A percentile compares a stretch with the other conserved stretches of the same genome.
These are phyloP conservation scores for Nyctibius bracteatus DNA, from an alignment of 2,113 vertebrate genomes.

Conservation along the genomic window DNA sequence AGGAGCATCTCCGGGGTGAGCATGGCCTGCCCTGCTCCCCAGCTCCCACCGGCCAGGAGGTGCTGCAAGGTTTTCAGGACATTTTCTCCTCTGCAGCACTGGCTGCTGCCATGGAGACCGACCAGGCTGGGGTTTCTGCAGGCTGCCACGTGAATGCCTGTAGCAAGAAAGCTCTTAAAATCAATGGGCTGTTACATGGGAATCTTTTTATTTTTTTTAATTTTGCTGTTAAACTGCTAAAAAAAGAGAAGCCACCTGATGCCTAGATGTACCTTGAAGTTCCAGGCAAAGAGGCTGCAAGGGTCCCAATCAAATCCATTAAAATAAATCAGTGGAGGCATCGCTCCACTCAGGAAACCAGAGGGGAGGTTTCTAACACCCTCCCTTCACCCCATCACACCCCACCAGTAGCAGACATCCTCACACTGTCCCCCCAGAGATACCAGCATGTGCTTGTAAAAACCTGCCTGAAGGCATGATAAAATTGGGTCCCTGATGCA, in stretches of 20 bases:
- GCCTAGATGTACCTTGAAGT: neutral
- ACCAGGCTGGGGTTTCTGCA: neutral
- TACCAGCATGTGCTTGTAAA: neutral
- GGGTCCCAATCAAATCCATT: neutral
- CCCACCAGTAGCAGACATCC: neutral
- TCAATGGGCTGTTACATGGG: neutral
- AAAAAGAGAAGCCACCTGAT: neutral
- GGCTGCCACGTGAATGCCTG: neutral
- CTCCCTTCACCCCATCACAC: neutral
- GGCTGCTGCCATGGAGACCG: neutral
- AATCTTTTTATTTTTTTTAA: neutral
- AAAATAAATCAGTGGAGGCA: neutral
- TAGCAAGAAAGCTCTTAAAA: neutral
- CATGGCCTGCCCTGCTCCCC: neutral
- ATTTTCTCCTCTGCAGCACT: neutral
- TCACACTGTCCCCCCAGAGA: neutral
- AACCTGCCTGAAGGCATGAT: neutral
- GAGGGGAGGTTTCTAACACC: neutral
- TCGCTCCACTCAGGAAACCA: neutral
- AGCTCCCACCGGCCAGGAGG: accelerated
- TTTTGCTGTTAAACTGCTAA: neutral
- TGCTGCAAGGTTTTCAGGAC: neutral
- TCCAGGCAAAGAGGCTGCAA: neutral
- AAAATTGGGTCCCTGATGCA: neutral
- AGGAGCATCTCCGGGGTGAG: neutral